phyloP scores from a whole-genome alignment of 1,140 invertebrate species.

The Cecropterus lyciades region DNA sequence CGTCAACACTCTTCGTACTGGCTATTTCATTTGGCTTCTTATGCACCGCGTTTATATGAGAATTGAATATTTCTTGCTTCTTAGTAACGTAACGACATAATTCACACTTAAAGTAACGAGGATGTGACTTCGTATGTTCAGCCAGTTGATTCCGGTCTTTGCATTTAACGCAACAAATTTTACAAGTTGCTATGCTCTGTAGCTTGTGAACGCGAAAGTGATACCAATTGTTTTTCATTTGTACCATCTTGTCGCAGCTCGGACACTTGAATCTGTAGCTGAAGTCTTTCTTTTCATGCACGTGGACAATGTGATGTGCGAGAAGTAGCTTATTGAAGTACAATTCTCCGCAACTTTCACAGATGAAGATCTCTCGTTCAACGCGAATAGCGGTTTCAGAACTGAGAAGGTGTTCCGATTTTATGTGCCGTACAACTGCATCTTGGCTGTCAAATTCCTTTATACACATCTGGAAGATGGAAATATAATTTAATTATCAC shows the following conservation, averaged over 20 bases:
- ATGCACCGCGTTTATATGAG: constrained; percentile 45
- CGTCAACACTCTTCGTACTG: no score
- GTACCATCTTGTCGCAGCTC: constrained; percentile 38
- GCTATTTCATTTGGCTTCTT: constrained; percentile 12
- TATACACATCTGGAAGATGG: constrained; percentile 58
- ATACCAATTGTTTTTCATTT: constrained; percentile 32
- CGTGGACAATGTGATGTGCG: constrained; percentile 45
- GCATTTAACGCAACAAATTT: constrained; percentile 53
- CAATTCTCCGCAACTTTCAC: constrained; percentile 50
- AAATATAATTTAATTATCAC: constrained; percentile 1
- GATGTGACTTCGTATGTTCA: constrained; percentile 47
- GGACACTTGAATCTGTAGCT: constrained; percentile 44
- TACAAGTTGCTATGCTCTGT: constrained; percentile 48
- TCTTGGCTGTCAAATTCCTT: constrained; percentile 28
- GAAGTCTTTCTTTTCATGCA: background rate
- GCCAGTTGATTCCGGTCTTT: constrained; percentile 30
- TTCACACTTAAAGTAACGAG: constrained; percentile 40
- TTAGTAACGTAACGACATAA: constrained; percentile 45
- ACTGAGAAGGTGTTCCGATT: constrained; percentile 50
- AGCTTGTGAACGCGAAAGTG: constrained; percentile 51
- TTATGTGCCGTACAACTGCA: constrained; percentile 51
- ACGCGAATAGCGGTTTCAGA: constrained; percentile 45
- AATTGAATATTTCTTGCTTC: constrained; percentile 34
- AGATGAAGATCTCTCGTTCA: constrained; percentile 64
- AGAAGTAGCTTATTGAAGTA: constrained; percentile 65